Conservation (phyloP, 2,113 vertebrate genomes). For the Siniperca knerii region DNA sequence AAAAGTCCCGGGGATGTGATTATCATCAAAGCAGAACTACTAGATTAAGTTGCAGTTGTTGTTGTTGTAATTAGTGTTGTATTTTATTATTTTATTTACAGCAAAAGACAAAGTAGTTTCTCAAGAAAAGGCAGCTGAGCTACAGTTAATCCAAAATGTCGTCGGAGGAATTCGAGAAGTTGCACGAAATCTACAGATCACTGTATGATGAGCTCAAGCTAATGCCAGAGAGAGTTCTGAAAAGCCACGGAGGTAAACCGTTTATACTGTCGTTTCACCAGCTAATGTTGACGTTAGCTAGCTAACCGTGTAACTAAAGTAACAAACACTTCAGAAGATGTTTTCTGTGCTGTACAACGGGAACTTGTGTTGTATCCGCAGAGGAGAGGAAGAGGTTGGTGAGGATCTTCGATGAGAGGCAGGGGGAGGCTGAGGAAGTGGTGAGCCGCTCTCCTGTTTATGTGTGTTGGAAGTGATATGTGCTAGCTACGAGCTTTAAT, state of each 20-base stretch:
- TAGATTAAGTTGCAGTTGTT: neutral
- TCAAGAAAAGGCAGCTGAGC: neutral
- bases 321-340: neutral
- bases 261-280: neutral
- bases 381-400: constrained; percentile 94
- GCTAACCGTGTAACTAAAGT: neutral
- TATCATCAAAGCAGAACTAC: constrained; percentile 40
- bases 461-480: neutral
- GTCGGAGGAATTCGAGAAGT: constrained; percentile 93
- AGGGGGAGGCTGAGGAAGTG: constrained; percentile 93
- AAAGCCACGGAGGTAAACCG: constrained; percentile 85
- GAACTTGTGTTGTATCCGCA: constrained; percentile 67
- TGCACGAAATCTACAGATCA: constrained; percentile 90
- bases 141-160: constrained; percentile 78
- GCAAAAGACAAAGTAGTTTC: neutral
- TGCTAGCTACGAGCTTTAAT: neutral
- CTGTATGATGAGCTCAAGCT: constrained; percentile 87
- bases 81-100: neutral
- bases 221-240: constrained; percentile 83
- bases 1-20: constrained; percentile 70
- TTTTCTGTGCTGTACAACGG: neutral
- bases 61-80: neutral
- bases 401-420: constrained; percentile 92
- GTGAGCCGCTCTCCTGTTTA: constrained; percentile 78
- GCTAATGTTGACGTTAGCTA: neutral